A percentile compares a stretch with the other conserved stretches of the same genome.
Evolutionary conservation across 1,140 invertebrate genomes (phyloP).

Genomic region (Lasioglossum baleicum): DNA sequence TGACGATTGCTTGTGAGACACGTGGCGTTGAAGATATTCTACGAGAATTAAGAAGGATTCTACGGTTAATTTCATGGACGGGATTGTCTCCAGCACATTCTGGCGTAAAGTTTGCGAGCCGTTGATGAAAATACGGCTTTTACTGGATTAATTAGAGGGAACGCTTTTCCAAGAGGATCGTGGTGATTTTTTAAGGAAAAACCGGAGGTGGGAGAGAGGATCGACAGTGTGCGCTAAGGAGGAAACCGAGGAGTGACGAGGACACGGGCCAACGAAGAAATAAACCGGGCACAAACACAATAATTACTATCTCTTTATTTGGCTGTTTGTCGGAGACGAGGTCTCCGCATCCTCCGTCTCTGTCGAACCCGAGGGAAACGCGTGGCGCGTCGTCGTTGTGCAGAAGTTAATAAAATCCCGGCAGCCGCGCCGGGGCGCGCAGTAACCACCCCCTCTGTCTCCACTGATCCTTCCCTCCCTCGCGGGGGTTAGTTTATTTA

Average conservation of each 20-base stretch:
- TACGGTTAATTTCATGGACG: too few species aligned
- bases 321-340: constrained; percentile 73
- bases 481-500: constrained; percentile 77
- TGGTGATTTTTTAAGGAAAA: constrained; percentile 47
- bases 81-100: not conserved
- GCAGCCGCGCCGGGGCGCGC: constrained; percentile 67
- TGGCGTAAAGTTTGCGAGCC: not conserved
- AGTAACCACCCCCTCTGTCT: constrained; percentile 53
- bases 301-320: constrained; percentile 80
- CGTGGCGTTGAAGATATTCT: too few species aligned
- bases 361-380: constrained; percentile 55
- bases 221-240: constrained; percentile 3
- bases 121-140: constrained; percentile 1
- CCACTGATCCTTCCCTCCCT: constrained; percentile 27
- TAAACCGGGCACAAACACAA: constrained; percentile 75
- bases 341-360: constrained; percentile 56
- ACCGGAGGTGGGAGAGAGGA: not conserved
- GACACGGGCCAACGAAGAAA: constrained; percentile 65
- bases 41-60: too few species aligned
- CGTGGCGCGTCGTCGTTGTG: constrained; percentile 69
- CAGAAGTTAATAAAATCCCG: constrained; percentile 80
- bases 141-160: constrained; percentile 12
- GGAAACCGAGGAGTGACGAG: constrained; percentile 41
- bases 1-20: too few species aligned
- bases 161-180: constrained; percentile 29